These are phyloP conservation scores for Mandrillus leucophaeus DNA, from an alignment of 2,113 vertebrate species.

Conservation along the genomic window DNA sequence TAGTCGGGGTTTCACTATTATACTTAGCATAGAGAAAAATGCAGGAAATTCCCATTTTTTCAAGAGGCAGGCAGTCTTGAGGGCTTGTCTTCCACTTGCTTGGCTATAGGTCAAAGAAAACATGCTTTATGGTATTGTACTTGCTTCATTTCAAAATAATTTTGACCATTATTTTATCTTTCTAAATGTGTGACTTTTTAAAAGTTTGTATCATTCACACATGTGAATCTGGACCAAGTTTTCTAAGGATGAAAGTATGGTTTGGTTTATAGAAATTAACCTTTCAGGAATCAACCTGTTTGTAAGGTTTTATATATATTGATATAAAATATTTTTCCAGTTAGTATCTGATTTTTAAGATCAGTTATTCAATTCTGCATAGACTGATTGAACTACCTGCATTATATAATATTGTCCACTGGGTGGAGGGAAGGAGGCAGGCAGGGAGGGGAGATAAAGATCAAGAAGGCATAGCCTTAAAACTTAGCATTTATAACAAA, in stretches of 20 bases:
- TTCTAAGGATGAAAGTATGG: not conserved
- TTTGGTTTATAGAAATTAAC: constrained; percentile 53
- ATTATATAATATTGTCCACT: not conserved
- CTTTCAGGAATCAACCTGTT: not conserved
- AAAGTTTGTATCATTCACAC: constrained; percentile 1
- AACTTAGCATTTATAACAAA: not conserved
- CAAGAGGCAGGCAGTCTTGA: not conserved
- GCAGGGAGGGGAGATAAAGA: not conserved
- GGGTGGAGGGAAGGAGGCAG: not conserved
- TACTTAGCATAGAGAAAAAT: not conserved
- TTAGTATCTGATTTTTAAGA: not conserved
- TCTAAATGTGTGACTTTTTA: constrained; percentile 21
- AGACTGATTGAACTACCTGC: not conserved
- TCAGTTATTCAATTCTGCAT: not conserved
- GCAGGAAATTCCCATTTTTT: constrained; percentile 15
- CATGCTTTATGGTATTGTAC: not conserved
- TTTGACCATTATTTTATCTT: not conserved
- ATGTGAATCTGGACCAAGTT: not conserved
- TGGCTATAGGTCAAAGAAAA: constrained; percentile 16
- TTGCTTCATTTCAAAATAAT: constrained; percentile 53
- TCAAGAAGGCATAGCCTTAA: not conserved
- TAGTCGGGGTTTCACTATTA: not conserved
- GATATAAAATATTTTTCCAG: constrained; percentile 6
- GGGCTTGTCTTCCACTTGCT: not conserved
- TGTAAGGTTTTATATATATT: not conserved